Evolutionary conservation across 1,140 invertebrate species (phyloP).

Genomic region (Rhynchophorus ferrugineus): DNA sequence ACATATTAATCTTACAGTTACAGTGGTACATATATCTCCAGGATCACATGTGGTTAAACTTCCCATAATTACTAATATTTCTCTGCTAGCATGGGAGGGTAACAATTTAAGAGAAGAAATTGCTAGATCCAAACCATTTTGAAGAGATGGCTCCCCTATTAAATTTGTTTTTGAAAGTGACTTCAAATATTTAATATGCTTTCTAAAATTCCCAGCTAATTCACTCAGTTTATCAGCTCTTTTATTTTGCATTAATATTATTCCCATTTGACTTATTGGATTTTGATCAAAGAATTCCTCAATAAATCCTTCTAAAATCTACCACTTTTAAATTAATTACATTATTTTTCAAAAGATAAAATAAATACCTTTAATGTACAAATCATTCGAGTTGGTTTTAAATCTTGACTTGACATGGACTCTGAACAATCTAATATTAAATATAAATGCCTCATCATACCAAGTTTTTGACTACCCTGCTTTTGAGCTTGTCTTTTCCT

Average conservation of each 20-base stretch:
- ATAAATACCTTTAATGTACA: slow-evolving; percentile 82
- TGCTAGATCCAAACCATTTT: slow-evolving; percentile 89
- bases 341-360: too few species aligned
- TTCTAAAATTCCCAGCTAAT: slow-evolving; percentile 76
- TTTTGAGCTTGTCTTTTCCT: slow-evolving; percentile 66
- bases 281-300: slow-evolving; percentile 98
- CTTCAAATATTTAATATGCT: slow-evolving; percentile 64
- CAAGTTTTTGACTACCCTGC: slow-evolving; percentile 70
- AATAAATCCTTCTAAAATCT: slow-evolving; percentile 89
- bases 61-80: slow-evolving; percentile 85
- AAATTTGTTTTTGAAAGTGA: slow-evolving; percentile 53
- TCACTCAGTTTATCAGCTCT: slow-evolving; percentile 87
- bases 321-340: too few species aligned
- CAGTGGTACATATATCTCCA: slow-evolving; percentile 80
- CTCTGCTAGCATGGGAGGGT: slow-evolving; percentile 87
- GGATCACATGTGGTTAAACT: slow-evolving; percentile 96
- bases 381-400: slow-evolving; percentile 88
- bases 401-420: slow-evolving; percentile 87
- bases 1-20: slow-evolving; percentile 53
- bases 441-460: slow-evolving; percentile 94
- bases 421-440: slow-evolving; percentile 89
- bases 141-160: slow-evolving; percentile 86
- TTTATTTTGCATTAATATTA: slow-evolving; percentile 89
- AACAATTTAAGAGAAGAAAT: slow-evolving; percentile 78
- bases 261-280: slow-evolving; percentile 93